Conservation (phyloP, 1,140 invertebrate species). For the Arion vulgaris region DNA sequence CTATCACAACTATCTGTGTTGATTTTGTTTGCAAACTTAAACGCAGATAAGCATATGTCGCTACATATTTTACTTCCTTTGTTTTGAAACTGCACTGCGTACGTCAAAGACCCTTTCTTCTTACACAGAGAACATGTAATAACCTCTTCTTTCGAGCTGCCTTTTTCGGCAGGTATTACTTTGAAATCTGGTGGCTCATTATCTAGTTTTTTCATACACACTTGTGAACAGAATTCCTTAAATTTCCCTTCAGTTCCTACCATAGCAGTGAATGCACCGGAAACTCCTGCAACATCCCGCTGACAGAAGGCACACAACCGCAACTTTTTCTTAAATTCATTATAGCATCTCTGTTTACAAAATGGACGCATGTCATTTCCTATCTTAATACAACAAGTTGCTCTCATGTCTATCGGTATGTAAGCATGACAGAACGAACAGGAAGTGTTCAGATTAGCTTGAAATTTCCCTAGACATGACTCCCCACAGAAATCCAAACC, state of each 20-base stretch:
- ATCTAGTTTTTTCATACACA: constrained; percentile 90
- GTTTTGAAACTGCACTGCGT: constrained; percentile 81
- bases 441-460: constrained; percentile 53
- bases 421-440: constrained; percentile 86
- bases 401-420: constrained; percentile 79
- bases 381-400: constrained; percentile 94
- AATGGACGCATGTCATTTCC: constrained; percentile 93
- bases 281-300: constrained; percentile 84
- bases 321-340: constrained; percentile 90
- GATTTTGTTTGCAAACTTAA: constrained; percentile 92
- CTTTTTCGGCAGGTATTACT: constrained; percentile 49
- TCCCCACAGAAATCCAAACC: constrained; percentile 95
- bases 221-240: constrained; percentile 92
- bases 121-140: constrained; percentile 67
- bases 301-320: constrained; percentile 95
- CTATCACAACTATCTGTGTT: constrained; percentile 77
- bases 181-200: constrained; percentile 57
- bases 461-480: constrained; percentile 81
- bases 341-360: constrained; percentile 88
- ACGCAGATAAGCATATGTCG: constrained; percentile 93
- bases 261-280: constrained; percentile 86
- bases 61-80: constrained; percentile 85
- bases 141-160: constrained; percentile 12
- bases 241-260: constrained; percentile 88
- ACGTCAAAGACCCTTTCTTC: constrained; percentile 58